These are phyloP conservation scores for Pentalonia nigronervosa DNA, from an alignment of 1,140 invertebrate species.

Conservation along the genomic window DNA sequence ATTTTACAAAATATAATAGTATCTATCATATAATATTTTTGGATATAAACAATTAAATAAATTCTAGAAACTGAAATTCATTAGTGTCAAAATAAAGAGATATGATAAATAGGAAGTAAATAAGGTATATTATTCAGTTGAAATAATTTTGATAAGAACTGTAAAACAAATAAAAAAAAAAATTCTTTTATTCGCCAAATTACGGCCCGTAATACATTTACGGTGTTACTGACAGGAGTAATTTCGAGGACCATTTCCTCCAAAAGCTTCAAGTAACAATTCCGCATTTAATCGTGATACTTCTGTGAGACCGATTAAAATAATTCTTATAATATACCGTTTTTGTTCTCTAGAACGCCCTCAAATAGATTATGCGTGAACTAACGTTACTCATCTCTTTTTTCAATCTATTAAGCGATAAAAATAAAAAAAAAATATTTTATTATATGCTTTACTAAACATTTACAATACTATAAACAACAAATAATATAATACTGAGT, in stretches of 20 bases:
- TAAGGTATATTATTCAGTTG: not conserved
- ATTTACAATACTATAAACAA: not conserved
- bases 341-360: not conserved
- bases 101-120: not conserved
- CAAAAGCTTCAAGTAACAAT: not conserved
- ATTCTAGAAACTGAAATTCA: no score
- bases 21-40: no score
- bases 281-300: not conserved
- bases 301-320: not conserved
- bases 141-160: not conserved
- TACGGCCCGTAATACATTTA: not conserved
- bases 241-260: constrained; percentile 29
- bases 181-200: not conserved
- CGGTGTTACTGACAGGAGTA: constrained; percentile 11
- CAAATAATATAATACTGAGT: not conserved
- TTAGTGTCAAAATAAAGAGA: not conserved
- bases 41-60: no score
- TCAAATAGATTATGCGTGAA: constrained; percentile 7
- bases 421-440: not conserved
- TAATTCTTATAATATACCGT: not conserved
- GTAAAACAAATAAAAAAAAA: not conserved
- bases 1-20: no score
- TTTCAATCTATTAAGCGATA: not conserved
- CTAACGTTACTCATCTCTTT: not conserved
- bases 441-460: not conserved